A percentile compares a stretch with the other conserved stretches of the same genome.
These are phyloP conservation scores for Tachycineta bicolor DNA, from an alignment of 2,113 vertebrate genomes.

Conservation along the genomic window DNA sequence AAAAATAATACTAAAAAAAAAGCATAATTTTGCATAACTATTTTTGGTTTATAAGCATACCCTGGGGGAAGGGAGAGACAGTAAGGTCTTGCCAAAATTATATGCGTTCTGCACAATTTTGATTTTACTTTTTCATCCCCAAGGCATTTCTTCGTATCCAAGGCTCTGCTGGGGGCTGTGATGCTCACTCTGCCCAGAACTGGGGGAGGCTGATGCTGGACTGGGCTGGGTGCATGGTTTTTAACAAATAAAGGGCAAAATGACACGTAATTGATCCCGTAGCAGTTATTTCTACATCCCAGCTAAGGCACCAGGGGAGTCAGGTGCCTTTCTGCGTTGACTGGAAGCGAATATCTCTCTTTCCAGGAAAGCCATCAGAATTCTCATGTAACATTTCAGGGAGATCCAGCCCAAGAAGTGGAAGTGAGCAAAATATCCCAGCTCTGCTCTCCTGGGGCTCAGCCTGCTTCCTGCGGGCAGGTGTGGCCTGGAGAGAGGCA, in stretches of 20 bases:
- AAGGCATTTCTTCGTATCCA: accelerated
- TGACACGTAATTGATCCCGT: accelerated
- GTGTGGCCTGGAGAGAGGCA: not conserved
- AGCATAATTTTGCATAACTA: not conserved
- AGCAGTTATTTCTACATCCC: not conserved
- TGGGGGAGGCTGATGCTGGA: accelerated
- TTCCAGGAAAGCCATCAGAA: not conserved
- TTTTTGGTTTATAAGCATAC: not conserved
- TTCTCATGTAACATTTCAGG: accelerated
- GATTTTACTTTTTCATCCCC: not conserved
- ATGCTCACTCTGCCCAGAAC: accelerated
- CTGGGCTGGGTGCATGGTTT: not conserved
- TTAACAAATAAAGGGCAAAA: not conserved
- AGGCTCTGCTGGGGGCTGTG: not conserved
- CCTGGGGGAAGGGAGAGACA: not conserved
- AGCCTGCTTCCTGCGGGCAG: accelerated
- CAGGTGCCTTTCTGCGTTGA: not conserved
- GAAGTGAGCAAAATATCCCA: accelerated
- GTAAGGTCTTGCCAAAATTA: not conserved
- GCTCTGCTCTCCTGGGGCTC: not conserved
- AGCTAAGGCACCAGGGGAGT: not conserved
- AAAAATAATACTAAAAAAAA: not conserved
- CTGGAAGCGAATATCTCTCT: not conserved
- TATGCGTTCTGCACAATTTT: not conserved
- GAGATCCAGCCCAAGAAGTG: not conserved